These are phyloP conservation scores for Sebastes cheni DNA, from an alignment of 2,797 vertebrate species.

Conservation along the genomic window DNA sequence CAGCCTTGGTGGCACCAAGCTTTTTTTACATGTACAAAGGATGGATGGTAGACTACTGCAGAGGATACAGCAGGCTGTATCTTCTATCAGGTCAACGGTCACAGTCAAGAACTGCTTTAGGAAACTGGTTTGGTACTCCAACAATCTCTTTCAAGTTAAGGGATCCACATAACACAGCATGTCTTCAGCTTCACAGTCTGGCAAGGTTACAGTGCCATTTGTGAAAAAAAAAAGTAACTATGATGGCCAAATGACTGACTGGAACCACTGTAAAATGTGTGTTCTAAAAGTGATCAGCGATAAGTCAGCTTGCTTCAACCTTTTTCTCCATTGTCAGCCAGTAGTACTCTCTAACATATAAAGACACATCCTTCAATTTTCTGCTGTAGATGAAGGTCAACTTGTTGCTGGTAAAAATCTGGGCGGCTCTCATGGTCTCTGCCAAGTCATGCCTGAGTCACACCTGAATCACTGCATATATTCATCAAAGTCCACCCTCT, in stretches of 20 bases:
- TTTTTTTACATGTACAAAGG: not conserved
- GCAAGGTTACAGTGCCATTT: not conserved
- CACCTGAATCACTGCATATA: constrained; percentile 2
- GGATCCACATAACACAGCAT: not conserved
- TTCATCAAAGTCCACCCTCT: constrained; percentile 56
- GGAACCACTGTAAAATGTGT: not conserved
- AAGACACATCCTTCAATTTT: not conserved
- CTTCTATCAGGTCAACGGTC: not conserved
- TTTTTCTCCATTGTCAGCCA: not conserved
- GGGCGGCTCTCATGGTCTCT: not conserved
- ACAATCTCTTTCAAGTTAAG: not conserved
- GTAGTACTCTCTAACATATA: not conserved
- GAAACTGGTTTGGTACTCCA: not conserved
- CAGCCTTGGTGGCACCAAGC: not conserved
- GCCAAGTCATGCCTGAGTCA: constrained; percentile 18
- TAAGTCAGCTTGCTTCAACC: not conserved
- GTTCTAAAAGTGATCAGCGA: not conserved
- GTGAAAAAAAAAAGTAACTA: not conserved
- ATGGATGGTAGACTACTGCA: not conserved
- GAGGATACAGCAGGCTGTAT: not conserved
- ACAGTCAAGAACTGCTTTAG: not conserved
- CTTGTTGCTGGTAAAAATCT: not conserved
- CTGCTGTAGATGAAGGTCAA: constrained; percentile 4
- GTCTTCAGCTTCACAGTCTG: not conserved
- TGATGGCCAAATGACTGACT: not conserved